Evolutionary conservation across 2,888 invertebrate genomes (phyloP), one percentile per base, ranked within the genome.

Genomic region (Machimus atricapillus): DNA sequence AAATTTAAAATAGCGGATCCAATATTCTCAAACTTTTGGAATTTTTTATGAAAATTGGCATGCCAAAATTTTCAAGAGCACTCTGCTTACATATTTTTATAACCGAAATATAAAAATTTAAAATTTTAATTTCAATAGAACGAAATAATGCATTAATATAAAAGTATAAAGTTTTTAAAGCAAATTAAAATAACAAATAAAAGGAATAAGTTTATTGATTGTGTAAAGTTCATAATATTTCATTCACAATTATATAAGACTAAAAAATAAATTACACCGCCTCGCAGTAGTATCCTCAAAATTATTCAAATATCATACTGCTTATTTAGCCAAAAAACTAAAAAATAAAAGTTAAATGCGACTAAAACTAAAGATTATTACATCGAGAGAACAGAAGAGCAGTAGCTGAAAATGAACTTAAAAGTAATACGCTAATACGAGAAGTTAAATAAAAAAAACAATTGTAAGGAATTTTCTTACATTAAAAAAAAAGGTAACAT

Each of bases 231-330:
- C 77, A 40, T 77, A 31, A 77, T 77, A 31, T 77, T 74, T 74
- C 23, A 74, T 74, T 74, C 74, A 52, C 52, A 52, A 52, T 52
- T 23, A 66, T 12, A 66, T 66, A 66, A 23, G 23, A 9, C 79
- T 79, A 79, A 46, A 27, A n/a, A 79, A 79, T 79, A 79, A 79
- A 79, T 79, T 79, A 79, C 46, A 31, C 40, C 52, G 27, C 31
- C 37, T 76, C 16, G 77, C 77, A 56, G 66, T 66, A 66, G 66
- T 23, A n/a, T 66, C 2, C 19, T 19, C 19, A 56, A 56, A 56
- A 56, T 56, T 56, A 19, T 19, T 56, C 27, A 66, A 12, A 23
- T 66, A 66, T 66, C 19, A 23, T 66, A 27, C 52, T 66, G 23
- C 27, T 23, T 66, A 66, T 19, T 23, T 58, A 23, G 27, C 27